These are phyloP conservation scores for Willisornis vidua DNA, from an alignment of 2,113 vertebrate genomes.

Conservation along the genomic window DNA sequence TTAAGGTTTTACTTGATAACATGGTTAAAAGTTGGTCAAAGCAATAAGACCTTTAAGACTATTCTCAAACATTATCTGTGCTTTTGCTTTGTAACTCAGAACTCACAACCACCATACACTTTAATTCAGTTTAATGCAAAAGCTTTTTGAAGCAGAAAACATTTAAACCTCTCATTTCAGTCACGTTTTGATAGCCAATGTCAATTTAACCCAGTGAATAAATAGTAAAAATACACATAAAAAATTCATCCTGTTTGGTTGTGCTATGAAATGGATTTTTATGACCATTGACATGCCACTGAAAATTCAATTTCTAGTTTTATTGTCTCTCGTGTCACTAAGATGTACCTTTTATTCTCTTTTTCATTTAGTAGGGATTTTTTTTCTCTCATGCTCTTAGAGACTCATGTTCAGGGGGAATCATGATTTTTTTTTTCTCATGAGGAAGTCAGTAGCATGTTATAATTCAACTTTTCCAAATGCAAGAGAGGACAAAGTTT, in stretches of 20 bases:
- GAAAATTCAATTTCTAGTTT: not conserved
- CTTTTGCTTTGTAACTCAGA: not conserved
- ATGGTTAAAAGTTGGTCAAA: not conserved
- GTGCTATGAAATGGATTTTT: not conserved
- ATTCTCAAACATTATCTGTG: not conserved
- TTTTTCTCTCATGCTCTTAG: not conserved
- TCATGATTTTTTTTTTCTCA: not conserved
- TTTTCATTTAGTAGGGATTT: not conserved
- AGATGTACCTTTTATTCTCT: not conserved
- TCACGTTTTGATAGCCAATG: not conserved
- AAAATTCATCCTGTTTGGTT: not conserved
- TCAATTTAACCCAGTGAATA: not conserved
- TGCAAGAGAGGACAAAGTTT: not conserved
- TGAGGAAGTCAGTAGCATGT: not conserved
- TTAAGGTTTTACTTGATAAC: not conserved
- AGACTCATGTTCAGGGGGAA: not conserved
- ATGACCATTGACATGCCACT: not conserved
- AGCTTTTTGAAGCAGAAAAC: not conserved
- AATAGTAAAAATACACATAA: not conserved
- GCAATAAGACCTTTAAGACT: not conserved
- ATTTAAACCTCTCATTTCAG: not conserved
- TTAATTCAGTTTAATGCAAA: not conserved
- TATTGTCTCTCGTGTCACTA: not conserved
- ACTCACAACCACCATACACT: not conserved
- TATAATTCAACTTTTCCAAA: not conserved